phyloP scores from a whole-genome alignment of 2,888 invertebrate genomes.

The Lepetodrilus schrolli region DNA sequence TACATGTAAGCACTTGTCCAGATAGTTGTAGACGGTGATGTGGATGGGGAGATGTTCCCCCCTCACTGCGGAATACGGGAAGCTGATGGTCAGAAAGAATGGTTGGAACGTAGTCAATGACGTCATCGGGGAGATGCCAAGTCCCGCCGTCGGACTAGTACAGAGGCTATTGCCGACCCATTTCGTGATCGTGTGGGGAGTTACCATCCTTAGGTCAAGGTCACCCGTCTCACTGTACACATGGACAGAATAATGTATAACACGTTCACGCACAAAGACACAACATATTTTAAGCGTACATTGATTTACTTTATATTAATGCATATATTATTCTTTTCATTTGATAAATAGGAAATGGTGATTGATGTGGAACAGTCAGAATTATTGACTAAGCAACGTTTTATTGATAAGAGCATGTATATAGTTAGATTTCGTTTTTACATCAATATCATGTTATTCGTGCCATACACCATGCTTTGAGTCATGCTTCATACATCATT shows the following conservation, averaged over 20 bases:
- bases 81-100: slow-evolving; percentile 84
- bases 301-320: not conserved
- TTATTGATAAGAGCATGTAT: too few relatives aligned
- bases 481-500: too few relatives aligned
- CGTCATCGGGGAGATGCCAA: slow-evolving; percentile 77
- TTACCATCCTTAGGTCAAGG: slow-evolving; percentile 41
- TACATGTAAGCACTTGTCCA: slow-evolving; percentile 83
- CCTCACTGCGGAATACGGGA: slow-evolving; percentile 82
- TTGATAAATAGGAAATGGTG: not conserved
- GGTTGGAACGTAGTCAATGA: slow-evolving; percentile 81
- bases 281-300: not conserved
- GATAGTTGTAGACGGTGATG: slow-evolving; percentile 84
- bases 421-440: too few relatives aligned
- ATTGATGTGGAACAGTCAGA: too few relatives aligned
- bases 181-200: slow-evolving; percentile 81
- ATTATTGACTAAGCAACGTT: too few relatives aligned
- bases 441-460: too few relatives aligned
- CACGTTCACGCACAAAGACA: too few relatives aligned
- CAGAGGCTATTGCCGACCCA: slow-evolving; percentile 80
- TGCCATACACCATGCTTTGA: too few relatives aligned
- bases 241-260: too few relatives aligned
- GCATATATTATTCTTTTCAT: not conserved
- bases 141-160: slow-evolving; percentile 76
- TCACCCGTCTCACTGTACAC: slow-evolving; percentile 51
- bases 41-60: slow-evolving; percentile 82